Percentiles rank a stretch among this genome's conserved stretches.
These are phyloP conservation scores for Neoarius graeffei DNA, from an alignment of 2,113 vertebrate genomes.

Conservation along the genomic window DNA sequence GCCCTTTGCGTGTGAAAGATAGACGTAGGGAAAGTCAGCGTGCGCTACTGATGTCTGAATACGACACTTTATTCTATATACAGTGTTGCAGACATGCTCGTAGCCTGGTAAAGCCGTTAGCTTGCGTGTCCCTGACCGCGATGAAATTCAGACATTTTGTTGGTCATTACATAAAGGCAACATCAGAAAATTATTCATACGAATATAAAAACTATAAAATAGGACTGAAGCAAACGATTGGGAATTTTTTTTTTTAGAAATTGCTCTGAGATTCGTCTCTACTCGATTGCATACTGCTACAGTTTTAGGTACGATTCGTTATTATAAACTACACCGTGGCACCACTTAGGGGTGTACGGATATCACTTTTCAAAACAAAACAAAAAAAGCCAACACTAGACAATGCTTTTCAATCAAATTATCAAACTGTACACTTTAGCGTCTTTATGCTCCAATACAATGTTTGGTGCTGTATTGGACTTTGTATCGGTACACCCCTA, in stretches of 20 bases:
- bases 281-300: constrained; percentile 38
- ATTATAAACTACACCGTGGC: neutral
- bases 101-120: constrained; percentile 34
- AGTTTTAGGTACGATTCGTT: neutral
- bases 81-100: constrained; percentile 25
- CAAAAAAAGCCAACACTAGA: neutral
- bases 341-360: neutral
- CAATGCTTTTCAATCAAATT: neutral
- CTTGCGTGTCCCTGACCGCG: constrained; percentile 43
- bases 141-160: constrained; percentile 30
- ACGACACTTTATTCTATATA: constrained; percentile 3
- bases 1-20: constrained; percentile 51
- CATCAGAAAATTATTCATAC: constrained; percentile 27
- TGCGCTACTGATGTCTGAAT: constrained; percentile 39
- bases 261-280: constrained; percentile 5
- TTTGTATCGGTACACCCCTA: neutral
- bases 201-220: constrained; percentile 20
- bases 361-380: neutral
- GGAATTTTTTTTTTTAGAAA: neutral
- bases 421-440: neutral
- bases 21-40: constrained; percentile 23
- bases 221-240: neutral
- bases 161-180: constrained; percentile 50
- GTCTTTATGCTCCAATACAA: neutral
- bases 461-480: neutral